phyloP scores from a whole-genome alignment of 2,797 vertebrate species.

The Oreochromis grahami region DNA sequence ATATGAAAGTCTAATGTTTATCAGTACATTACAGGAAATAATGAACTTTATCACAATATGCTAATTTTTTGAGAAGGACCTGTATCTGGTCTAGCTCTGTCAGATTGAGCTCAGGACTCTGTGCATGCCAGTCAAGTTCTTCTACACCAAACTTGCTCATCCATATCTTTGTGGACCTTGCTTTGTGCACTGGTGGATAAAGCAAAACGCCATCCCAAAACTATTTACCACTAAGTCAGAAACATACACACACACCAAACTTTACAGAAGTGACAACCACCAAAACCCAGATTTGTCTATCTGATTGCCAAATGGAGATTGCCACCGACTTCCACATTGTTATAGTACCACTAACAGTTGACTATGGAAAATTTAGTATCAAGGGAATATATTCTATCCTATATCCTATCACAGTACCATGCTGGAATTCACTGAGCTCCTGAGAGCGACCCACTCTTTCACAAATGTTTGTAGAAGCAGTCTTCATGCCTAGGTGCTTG shows the following conservation, averaged over 20 bases:
- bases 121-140: not conserved
- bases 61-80: too few species aligned
- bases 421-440: not conserved
- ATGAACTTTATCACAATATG: too few species aligned
- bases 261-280: not conserved
- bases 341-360: not conserved
- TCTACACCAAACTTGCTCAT: not conserved
- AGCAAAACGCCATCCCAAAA: not conserved
- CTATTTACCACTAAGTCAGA: not conserved
- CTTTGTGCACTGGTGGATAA: not conserved
- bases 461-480: not conserved
- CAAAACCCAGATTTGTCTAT: not conserved
- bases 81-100: not conserved
- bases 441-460: fast-evolving
- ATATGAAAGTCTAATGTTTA: too few species aligned
- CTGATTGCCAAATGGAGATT: not conserved
- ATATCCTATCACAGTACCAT: not conserved
- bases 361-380: not conserved
- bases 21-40: too few species aligned
- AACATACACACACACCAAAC: not conserved
- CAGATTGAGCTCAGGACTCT: not conserved
- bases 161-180: not conserved
- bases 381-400: not conserved
- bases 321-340: not conserved
- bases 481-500: not conserved